phyloP scores from a whole-genome alignment of 1,140 invertebrate genomes.

The Brachionus rubens region DNA sequence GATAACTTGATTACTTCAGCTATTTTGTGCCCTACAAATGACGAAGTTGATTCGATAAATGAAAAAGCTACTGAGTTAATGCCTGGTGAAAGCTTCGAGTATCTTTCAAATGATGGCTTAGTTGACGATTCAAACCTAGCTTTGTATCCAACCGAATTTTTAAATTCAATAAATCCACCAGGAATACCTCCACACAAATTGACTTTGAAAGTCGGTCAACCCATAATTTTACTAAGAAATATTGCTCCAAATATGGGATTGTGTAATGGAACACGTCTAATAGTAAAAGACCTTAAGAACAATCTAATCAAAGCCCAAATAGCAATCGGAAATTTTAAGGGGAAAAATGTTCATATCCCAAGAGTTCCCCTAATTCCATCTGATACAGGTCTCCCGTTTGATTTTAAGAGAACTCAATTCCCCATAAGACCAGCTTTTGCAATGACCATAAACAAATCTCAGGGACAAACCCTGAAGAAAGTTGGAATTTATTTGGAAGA shows the following conservation, averaged over 20 bases:
- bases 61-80: background rate
- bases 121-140: slow-evolving; percentile 48
- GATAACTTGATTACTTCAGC: background rate
- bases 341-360: no score
- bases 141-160: slow-evolving; percentile 55
- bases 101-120: slow-evolving; percentile 48
- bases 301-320: no score
- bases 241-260: slow-evolving; percentile 51
- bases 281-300: no score
- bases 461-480: no score
- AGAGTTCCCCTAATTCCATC: no score
- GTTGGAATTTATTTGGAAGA: no score
- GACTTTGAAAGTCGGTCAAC: slow-evolving; percentile 53
- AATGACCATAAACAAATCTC: no score
- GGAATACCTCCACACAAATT: slow-evolving; percentile 58
- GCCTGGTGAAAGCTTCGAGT: background rate
- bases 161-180: slow-evolving; percentile 53
- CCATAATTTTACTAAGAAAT: slow-evolving; percentile 59
- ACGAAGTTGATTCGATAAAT: background rate
- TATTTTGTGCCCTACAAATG: background rate
- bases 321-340: no score
- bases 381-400: no score
- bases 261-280: slow-evolving; percentile 52
- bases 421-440: no score
- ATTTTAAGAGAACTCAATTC: no score